These are phyloP conservation scores for Thelaira solivaga DNA, from an alignment of 2,888 invertebrate genomes.

Conservation along the genomic window DNA sequence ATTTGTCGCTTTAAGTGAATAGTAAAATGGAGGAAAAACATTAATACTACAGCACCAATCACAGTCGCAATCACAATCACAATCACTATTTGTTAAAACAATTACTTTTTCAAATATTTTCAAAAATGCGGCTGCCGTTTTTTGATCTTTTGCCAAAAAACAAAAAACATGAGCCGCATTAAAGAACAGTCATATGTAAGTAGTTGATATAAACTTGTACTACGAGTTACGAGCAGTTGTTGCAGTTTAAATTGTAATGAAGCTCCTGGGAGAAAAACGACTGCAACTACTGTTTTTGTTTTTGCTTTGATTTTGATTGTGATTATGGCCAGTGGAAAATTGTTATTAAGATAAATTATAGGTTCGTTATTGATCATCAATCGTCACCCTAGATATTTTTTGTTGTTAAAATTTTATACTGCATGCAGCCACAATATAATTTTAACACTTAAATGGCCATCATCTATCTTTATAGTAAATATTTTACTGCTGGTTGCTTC, in stretches of 20 bases:
- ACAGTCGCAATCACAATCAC: too few relatives aligned
- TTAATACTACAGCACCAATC: slow-evolving; percentile 40
- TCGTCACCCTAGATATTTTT: slow-evolving; percentile 54
- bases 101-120: slow-evolving; percentile 57
- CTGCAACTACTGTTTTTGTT: slow-evolving; percentile 36
- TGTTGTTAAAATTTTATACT: neutral
- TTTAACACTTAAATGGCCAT: slow-evolving; percentile 53
- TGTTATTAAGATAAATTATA: slow-evolving; percentile 59
- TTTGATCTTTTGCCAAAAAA: slow-evolving; percentile 31
- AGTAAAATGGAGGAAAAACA: slow-evolving; percentile 45
- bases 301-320: neutral
- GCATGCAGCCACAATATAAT: neutral
- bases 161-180: neutral
- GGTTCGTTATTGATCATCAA: slow-evolving; percentile 53
- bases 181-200: neutral
- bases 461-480: slow-evolving; percentile 38
- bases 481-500: neutral
- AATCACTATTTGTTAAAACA: slow-evolving; percentile 61
- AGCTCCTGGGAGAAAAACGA: slow-evolving; percentile 13
- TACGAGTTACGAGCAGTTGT: neutral
- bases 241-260: slow-evolving; percentile 2
- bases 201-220: too few relatives aligned
- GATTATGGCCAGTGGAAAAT: slow-evolving; percentile 28
- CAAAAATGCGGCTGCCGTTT: slow-evolving; percentile 21
- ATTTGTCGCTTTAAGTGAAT: slow-evolving; percentile 61